Evolutionary conservation across 2,113 vertebrate genomes (phyloP).

Genomic region (Cnemophilus loriae): DNA sequence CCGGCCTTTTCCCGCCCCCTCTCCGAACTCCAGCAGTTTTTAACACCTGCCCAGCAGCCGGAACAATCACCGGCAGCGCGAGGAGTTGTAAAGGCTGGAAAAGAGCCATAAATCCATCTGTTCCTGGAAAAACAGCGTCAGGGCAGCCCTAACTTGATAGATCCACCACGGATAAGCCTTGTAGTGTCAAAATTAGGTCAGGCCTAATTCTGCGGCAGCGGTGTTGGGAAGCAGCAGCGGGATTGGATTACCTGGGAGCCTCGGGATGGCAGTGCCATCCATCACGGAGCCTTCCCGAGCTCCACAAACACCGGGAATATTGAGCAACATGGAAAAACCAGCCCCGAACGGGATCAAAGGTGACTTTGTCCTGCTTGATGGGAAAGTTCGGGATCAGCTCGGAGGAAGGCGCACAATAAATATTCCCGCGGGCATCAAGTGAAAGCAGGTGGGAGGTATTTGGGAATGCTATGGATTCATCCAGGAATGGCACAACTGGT

Average conservation of each 20-base stretch:
- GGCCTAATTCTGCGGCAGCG: not conserved
- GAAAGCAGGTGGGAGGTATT: not conserved
- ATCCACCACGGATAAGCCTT: not conserved
- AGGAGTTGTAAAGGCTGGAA: not conserved
- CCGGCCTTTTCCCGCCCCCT: not conserved
- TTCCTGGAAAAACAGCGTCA: not conserved
- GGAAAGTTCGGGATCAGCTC: not conserved
- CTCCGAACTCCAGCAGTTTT: not conserved
- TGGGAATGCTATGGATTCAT: accelerated
- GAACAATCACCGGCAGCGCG: not conserved
- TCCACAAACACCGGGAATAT: not conserved
- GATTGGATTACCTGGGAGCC: not conserved
- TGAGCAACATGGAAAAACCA: not conserved
- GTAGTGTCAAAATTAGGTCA: not conserved
- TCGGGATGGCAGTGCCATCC: not conserved
- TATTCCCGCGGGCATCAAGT: not conserved
- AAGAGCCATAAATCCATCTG: not conserved
- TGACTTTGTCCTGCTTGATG: not conserved
- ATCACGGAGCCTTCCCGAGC: not conserved
- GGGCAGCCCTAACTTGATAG: not conserved
- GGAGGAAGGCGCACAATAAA: too few species aligned
- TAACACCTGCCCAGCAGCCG: not conserved
- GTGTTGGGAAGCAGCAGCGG: not conserved
- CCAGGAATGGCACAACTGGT: not conserved
- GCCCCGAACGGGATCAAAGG: not conserved